phyloP scores from a whole-genome alignment of 2,888 invertebrate genomes.

The Eulithis prunata region DNA sequence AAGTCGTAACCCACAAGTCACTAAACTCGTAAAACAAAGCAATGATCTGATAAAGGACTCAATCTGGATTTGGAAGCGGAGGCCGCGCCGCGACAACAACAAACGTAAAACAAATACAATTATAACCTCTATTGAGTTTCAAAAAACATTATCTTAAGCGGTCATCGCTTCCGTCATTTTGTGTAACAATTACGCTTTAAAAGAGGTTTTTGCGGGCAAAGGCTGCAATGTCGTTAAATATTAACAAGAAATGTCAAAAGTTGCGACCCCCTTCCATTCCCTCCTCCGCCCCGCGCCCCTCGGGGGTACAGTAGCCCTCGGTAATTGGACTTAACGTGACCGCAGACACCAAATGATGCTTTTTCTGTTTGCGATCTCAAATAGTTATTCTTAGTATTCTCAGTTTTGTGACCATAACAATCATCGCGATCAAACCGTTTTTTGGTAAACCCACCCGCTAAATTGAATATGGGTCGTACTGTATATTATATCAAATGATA shows the following conservation, averaged over 20 bases:
- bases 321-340: constrained; percentile 8
- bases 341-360: not conserved
- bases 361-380: not conserved
- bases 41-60: constrained; percentile 20
- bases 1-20: constrained; percentile 2
- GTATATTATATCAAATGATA: too few species aligned
- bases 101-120: constrained; percentile 25
- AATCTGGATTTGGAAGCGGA: not conserved
- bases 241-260: constrained; percentile 25
- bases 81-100: constrained; percentile 6
- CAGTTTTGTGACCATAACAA: not conserved
- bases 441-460: too few species aligned
- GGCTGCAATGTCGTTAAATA: constrained; percentile 23
- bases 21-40: constrained; percentile 16
- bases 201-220: constrained; percentile 12
- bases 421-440: too few species aligned
- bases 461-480: too few species aligned
- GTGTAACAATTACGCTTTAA: constrained; percentile 28
- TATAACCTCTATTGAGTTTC: constrained; percentile 11
- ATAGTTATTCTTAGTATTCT: not conserved
- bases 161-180: constrained; percentile 20
- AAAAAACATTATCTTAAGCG: constrained; percentile 28
- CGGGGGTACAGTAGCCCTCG: not conserved
- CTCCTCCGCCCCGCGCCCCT: not conserved
- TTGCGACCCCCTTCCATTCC: not conserved